Evolutionary conservation across 2,113 vertebrate genomes (phyloP).

Genomic region (Lagopus muta): DNA sequence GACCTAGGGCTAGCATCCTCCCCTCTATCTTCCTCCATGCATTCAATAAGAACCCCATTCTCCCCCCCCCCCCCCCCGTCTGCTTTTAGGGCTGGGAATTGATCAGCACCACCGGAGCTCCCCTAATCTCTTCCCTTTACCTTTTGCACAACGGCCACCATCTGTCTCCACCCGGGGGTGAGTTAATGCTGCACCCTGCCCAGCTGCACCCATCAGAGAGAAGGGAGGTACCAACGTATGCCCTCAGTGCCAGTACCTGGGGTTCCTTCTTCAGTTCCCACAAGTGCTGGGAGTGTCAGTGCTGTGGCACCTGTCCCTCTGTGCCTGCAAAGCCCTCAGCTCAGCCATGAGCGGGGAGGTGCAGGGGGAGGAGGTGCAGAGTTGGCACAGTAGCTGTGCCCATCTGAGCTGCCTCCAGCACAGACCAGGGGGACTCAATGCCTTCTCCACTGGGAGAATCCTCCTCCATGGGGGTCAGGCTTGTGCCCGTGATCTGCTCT

Average conservation of each 20-base stretch:
- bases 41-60: background rate
- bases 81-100: background rate
- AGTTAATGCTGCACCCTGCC: background rate
- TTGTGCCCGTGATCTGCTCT: background rate
- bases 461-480: background rate
- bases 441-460: background rate
- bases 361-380: rapidly evolving
- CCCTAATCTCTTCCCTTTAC: background rate
- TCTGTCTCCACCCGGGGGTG: rapidly evolving
- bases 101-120: background rate
- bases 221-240: background rate
- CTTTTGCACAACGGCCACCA: background rate
- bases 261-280: background rate
- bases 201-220: background rate
- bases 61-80: background rate
- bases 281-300: rapidly evolving
- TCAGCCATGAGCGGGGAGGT: rapidly evolving
- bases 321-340: rapidly evolving
- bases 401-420: rapidly evolving
- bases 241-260: background rate
- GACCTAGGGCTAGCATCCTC: background rate
- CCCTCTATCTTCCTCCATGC: background rate
- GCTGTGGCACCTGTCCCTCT: background rate
- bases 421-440: background rate
- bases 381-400: background rate